phyloP scores from a whole-genome alignment of 2,888 invertebrate species.

The Drosophila hamatofila region DNA sequence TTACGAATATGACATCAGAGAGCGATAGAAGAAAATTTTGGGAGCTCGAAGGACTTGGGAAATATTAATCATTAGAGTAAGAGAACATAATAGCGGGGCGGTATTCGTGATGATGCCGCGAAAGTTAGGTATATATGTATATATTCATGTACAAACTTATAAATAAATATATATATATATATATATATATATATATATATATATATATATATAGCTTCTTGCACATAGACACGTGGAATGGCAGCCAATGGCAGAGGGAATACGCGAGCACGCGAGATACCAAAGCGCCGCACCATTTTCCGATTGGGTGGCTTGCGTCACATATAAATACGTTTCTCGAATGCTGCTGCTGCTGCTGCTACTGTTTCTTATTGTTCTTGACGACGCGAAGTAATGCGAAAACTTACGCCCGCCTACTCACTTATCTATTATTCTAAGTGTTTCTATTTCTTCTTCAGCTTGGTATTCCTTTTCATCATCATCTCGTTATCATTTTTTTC shows the following conservation, averaged over 20 bases:
- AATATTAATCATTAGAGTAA: not conserved
- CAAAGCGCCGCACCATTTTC: not conserved
- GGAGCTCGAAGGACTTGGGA: not conserved
- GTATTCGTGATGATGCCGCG: not conserved
- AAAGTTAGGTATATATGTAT: not conserved
- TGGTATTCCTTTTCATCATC: no score
- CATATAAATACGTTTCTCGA: not conserved
- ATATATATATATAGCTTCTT: not conserved
- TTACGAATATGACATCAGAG: not conserved
- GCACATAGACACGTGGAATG: not conserved
- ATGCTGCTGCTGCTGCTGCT: not conserved
- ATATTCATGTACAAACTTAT: not conserved
- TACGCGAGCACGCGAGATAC: not conserved
- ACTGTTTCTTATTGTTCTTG: not conserved
- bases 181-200: slow-evolving; percentile 1
- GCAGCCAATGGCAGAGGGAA: slow-evolving; percentile 6
- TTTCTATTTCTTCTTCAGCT: no score
- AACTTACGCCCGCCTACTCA: not conserved
- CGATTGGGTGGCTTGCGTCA: slow-evolving; percentile 8
- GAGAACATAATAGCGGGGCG: not conserved
- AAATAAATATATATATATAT: not conserved
- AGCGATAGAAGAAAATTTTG: not conserved
- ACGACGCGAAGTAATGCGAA: not conserved
- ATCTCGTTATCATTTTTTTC: no score
- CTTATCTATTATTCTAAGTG: no score